A percentile compares a stretch with the other conserved stretches of the same genome.
These are phyloP conservation scores for Drosophila elegans DNA, from an alignment of 1,140 invertebrate species.

Conservation along the genomic window DNA sequence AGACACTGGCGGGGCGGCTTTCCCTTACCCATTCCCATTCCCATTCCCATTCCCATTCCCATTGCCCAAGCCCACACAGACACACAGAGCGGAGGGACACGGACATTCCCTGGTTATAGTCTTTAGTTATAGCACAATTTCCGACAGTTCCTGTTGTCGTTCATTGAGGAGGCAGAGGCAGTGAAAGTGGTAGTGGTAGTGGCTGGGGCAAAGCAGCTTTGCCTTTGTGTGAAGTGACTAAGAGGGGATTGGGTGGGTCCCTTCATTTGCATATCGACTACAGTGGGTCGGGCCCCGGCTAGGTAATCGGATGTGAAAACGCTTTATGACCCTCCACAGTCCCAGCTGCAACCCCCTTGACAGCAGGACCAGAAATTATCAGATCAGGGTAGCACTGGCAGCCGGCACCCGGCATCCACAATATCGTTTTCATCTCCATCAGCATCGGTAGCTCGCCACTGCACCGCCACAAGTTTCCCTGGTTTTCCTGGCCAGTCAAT, in stretches of 20 bases:
- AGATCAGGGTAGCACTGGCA: conserved; percentile 15
- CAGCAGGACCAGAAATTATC: conserved; percentile 37
- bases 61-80: background rate
- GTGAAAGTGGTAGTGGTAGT: too few species aligned
- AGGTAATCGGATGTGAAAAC: conserved; percentile 29
- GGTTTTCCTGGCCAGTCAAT: conserved; percentile 26
- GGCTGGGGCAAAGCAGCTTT: background rate
- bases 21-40: background rate
- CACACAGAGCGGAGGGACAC: background rate
- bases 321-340: conserved; percentile 34
- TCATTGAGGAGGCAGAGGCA: conserved; percentile 27
- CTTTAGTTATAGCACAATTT: conserved; percentile 62
- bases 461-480: background rate
- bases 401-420: conserved; percentile 16
- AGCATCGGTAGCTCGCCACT: background rate
- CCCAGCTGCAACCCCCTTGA: background rate
- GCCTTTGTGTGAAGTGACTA: conserved; percentile 9
- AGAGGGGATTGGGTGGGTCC: conserved; percentile 7
- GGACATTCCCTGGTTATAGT: conserved; percentile 39
- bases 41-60: background rate
- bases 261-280: conserved; percentile 59
- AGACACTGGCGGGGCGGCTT: background rate
- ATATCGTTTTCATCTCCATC: conserved; percentile 27
- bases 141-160: conserved; percentile 72
- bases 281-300: conserved; percentile 28